Conservation (phyloP, 2,113 vertebrate species). For the Bungarus multicinctus region DNA sequence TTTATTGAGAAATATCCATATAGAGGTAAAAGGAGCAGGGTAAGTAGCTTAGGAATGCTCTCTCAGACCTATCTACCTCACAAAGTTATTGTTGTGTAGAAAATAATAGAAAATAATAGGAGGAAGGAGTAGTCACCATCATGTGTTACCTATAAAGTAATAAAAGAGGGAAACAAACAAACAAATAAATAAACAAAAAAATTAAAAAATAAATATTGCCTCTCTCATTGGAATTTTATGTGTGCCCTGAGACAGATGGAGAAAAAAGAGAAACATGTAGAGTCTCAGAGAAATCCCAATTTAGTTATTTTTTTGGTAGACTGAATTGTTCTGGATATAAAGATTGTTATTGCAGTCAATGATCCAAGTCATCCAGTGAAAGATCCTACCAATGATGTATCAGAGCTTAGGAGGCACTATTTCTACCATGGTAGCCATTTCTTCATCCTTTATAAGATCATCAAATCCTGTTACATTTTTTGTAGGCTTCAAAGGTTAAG, state of each 20-base stretch:
- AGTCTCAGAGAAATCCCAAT: not conserved
- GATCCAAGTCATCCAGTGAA: not conserved
- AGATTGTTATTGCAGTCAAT: not conserved
- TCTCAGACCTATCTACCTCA: not conserved
- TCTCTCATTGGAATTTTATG: not conserved
- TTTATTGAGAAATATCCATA: not conserved
- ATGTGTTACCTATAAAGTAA: not conserved
- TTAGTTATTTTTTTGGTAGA: not conserved
- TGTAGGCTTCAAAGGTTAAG: slow-evolving; percentile 15
- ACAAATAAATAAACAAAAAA: too few species aligned
- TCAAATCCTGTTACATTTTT: slow-evolving; percentile 16
- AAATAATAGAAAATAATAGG: not conserved
- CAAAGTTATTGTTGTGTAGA: not conserved
- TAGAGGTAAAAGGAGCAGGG: not conserved
- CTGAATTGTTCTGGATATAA: not conserved
- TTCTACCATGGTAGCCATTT: not conserved
- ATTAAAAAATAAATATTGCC: not conserved
- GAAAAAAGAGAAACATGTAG: not conserved
- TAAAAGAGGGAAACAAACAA: not conserved
- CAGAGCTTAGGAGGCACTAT: not conserved
- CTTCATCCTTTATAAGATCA: not conserved
- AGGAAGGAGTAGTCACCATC: not conserved
- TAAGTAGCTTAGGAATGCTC: not conserved
- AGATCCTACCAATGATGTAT: not conserved
- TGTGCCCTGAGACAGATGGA: not conserved